phyloP scores from a whole-genome alignment of 92 coral and sea anemone genomes.

The Anthopleura xanthogrammica region DNA sequence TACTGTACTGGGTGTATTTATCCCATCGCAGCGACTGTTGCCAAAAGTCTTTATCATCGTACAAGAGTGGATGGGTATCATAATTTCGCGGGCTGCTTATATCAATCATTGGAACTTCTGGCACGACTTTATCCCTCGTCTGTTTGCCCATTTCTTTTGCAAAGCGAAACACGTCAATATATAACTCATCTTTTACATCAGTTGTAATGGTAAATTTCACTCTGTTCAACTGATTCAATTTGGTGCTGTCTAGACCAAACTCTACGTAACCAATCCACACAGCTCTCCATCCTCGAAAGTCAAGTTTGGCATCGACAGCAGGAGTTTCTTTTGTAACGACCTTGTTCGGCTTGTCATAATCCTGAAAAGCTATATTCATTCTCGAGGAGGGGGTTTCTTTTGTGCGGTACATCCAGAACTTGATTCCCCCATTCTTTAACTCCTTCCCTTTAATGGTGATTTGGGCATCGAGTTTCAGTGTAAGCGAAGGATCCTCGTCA shows the following conservation, averaged over 20 bases:
- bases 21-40: slow-evolving; percentile 15
- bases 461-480: background rate
- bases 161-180: slow-evolving; percentile 24
- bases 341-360: background rate
- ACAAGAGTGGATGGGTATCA: background rate
- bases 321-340: background rate
- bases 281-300: background rate
- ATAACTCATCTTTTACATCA: background rate
- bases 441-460: slow-evolving; percentile 16
- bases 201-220: slow-evolving; percentile 10
- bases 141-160: background rate
- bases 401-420: slow-evolving; percentile 58
- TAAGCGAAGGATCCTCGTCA: background rate
- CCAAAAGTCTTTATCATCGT: slow-evolving; percentile 9
- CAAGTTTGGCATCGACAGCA: slow-evolving; percentile 7
- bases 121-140: slow-evolving; percentile 25
- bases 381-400: background rate
- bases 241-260: background rate
- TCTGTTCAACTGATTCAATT: background rate
- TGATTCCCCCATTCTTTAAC: slow-evolving; percentile 40
- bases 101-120: background rate
- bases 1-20: background rate
- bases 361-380: slow-evolving; percentile 10
- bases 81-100: no score
- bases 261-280: slow-evolving; percentile 23